phyloP scores from a whole-genome alignment of 2,888 invertebrate genomes.

The Campoletis raptor region DNA sequence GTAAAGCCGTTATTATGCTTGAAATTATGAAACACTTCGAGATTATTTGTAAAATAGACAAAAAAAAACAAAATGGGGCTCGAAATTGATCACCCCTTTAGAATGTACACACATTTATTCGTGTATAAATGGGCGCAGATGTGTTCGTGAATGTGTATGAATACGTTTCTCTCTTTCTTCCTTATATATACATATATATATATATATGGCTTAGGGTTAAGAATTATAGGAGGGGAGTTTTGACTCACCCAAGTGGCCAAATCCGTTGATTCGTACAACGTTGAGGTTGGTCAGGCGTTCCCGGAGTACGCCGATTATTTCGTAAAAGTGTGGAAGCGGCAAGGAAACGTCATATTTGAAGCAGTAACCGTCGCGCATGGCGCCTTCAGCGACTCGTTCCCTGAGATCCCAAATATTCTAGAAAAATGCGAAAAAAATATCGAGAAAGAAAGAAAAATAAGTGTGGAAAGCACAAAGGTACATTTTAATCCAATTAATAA shows the following conservation, averaged over 20 bases:
- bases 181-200: background rate
- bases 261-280: constrained; percentile 91
- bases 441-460: background rate
- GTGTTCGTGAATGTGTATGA: background rate
- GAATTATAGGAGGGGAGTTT: constrained; percentile 9
- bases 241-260: constrained; percentile 95
- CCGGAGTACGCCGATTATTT: constrained; percentile 90
- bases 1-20: too few relatives aligned
- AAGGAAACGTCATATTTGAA: constrained; percentile 98
- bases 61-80: constrained; percentile 13
- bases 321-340: constrained; percentile 93
- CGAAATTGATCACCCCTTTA: background rate
- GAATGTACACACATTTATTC: background rate
- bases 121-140: background rate
- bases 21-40: background rate
- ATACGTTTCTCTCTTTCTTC: background rate
- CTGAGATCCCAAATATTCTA: constrained; percentile 94
- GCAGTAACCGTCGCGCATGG: constrained; percentile 93
- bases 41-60: background rate
- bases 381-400: constrained; percentile 93
- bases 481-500: constrained; percentile 5
- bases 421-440: constrained; percentile 28
- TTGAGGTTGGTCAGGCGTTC: constrained; percentile 88
- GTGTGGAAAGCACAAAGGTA: constrained; percentile 13
- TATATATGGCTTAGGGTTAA: background rate